These are phyloP conservation scores for Hydriomena furcata DNA, from an alignment of 2,888 invertebrate genomes.

Conservation along the genomic window DNA sequence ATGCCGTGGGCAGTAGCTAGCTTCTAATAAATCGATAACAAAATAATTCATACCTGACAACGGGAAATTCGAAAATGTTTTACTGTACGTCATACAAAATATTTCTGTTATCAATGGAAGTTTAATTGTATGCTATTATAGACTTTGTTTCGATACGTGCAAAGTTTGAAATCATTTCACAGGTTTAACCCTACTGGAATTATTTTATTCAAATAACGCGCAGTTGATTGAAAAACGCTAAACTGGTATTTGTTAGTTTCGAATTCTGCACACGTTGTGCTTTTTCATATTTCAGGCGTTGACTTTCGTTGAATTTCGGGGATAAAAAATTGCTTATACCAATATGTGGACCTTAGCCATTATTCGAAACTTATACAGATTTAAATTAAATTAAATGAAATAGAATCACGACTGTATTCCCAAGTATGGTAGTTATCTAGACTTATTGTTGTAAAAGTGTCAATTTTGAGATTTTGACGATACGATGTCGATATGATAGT, in stretches of 20 bases:
- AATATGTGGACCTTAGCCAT: too few relatives aligned
- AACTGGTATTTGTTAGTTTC: constrained; percentile 22
- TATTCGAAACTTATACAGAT: too few relatives aligned
- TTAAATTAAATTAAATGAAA: too few relatives aligned
- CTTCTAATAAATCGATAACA: constrained; percentile 16
- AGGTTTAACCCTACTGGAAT: constrained; percentile 1
- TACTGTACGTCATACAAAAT: constrained; percentile 8
- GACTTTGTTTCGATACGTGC: neutral
- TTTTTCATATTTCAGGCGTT: neutral
- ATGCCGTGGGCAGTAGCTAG: too few relatives aligned
- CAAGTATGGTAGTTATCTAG: too few relatives aligned
- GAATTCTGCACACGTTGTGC: constrained; percentile 7
- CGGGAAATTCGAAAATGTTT: constrained; percentile 15
- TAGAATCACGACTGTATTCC: too few relatives aligned
- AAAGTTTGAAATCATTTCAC: constrained; percentile 2
- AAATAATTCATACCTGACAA: constrained; percentile 12
- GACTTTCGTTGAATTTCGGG: neutral
- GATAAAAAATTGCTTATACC: too few relatives aligned
- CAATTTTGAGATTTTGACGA: too few relatives aligned
- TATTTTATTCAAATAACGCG: constrained; percentile 20
- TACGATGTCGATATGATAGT: too few relatives aligned
- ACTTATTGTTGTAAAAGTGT: too few relatives aligned
- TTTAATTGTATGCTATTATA: neutral
- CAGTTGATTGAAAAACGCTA: constrained; percentile 29
- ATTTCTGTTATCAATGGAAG: neutral